These are phyloP conservation scores for Glareola pratincola DNA, from an alignment of 2,113 vertebrate species.

Conservation along the genomic window DNA sequence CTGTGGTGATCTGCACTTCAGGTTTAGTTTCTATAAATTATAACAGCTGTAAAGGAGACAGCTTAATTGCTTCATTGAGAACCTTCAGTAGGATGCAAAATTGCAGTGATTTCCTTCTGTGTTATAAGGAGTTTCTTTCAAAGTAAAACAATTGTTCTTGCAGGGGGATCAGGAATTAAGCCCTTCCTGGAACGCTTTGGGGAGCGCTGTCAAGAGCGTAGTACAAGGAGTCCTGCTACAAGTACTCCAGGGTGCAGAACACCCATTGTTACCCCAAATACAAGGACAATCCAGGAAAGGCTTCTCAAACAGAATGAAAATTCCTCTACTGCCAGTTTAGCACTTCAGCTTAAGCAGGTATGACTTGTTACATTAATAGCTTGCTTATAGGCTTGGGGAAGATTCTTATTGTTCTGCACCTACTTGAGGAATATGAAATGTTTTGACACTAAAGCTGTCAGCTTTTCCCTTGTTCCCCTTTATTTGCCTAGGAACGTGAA, in stretches of 20 bases:
- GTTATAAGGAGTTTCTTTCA: not conserved
- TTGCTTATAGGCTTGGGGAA: not conserved
- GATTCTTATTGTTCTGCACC: not conserved
- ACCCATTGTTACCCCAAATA: constrained; percentile 80
- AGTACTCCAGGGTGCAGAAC: constrained; percentile 55
- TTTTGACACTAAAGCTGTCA: not conserved
- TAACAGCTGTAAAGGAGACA: not conserved
- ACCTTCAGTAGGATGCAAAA: not conserved
- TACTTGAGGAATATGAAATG: not conserved
- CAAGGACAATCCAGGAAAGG: constrained; percentile 84
- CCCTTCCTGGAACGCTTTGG: constrained; percentile 93
- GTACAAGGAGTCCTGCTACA: constrained; percentile 64
- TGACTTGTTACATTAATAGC: not conserved
- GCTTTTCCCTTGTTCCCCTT: not conserved
- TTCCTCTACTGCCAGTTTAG: constrained; percentile 81
- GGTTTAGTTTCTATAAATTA: not conserved
- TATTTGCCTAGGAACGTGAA: constrained; percentile 84
- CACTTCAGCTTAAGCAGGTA: constrained; percentile 88
- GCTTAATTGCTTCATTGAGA: not conserved
- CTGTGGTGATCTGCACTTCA: not conserved
- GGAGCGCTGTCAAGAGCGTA: constrained; percentile 84
- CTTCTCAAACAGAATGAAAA: constrained; percentile 77
- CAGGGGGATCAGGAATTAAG: constrained; percentile 82
- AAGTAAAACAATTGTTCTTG: constrained; percentile 11
- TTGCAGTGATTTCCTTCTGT: not conserved